Conservation (phyloP, 2,113 vertebrate genomes). For the Zingel zingel region DNA sequence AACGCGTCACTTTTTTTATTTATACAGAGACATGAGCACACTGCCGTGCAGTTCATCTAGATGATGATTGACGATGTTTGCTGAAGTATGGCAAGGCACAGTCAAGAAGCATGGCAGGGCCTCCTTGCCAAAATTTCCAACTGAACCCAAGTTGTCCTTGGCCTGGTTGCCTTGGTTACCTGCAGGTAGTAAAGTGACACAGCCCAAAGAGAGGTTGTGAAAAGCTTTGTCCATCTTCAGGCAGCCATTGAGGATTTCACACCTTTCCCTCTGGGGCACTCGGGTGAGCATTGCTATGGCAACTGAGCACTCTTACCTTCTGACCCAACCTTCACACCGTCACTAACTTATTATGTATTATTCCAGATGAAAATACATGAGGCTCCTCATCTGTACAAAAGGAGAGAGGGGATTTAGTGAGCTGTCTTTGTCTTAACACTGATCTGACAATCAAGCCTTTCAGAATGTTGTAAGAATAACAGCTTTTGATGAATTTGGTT, state of each 20-base stretch:
- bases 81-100: constrained; percentile 15
- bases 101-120: constrained; percentile 40
- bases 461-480: constrained; percentile 6
- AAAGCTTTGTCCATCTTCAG: constrained; percentile 71
- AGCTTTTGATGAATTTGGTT: background rate
- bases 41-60: constrained; percentile 39
- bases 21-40: constrained; percentile 42
- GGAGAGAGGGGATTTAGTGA: background rate
- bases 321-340: constrained; percentile 34
- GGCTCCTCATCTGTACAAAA: background rate
- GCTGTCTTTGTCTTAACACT: constrained; percentile 5
- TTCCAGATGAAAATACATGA: background rate
- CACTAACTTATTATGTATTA: constrained; percentile 1
- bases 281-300: constrained; percentile 54
- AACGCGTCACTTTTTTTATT: constrained; percentile 16
- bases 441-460: constrained; percentile 7
- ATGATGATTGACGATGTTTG: constrained; percentile 71
- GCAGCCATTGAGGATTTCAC: constrained; percentile 66
- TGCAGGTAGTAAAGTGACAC: constrained; percentile 69
- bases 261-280: constrained; percentile 66
- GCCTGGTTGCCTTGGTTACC: constrained; percentile 70
- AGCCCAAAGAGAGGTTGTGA: constrained; percentile 62
- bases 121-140: constrained; percentile 23
- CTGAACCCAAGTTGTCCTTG: constrained; percentile 62
- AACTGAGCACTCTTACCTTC: constrained; percentile 62